Base-by-base conservation (phyloP, 2,888 invertebrate species). In the Agrotis ipsilon region DNA sequence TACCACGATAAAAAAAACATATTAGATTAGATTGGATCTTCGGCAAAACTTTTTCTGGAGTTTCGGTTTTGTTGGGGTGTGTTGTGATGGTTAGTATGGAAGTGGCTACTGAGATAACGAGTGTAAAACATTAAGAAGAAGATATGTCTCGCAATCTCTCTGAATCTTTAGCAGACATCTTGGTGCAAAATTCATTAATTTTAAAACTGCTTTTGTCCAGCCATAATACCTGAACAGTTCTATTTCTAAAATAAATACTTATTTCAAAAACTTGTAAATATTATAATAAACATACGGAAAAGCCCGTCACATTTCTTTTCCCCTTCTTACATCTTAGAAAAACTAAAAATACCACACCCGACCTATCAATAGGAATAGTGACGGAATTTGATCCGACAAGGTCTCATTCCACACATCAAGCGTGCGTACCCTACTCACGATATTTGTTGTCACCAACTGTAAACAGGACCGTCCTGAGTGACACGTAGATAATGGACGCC, bases 361-460 rank as follows among this genome's bases (percentile, higher is more conserved):
- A 49, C 21, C 32, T 67, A 58, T 63, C 62, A 68, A 64, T 52
- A 57, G 27, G 11, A 55, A 48, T n/a, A 13, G 11, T 46, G 27
- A 68, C 61, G 48, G 45, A 78, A 80, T 71, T 75, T 70, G 70
- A 73, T 68, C 58, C 58, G 54, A 61, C 72, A 58, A 64, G 55
- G 70, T 76, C 77, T 70, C 65, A 78, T 54, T 62, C 32, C 60
- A 61, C 68, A 71, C 72, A 63, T 70, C 74, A 75, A 39, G 68
- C 75, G 72, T 67, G 60, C 60, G 52, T 69, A 68, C 88, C 87
- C 87, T 84, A 71, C 84, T 88, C 88, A 84, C 66, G 64, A 79
- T 85, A 78, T 82, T 81, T 80, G 68, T 75, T 83, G 86, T 80
- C 84, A 75, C 78, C 75, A 72, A 73, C 60, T 64, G 71, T 75